These are phyloP conservation scores for Lycophotia porphyrea DNA, from an alignment of 2,888 invertebrate genomes.

Conservation along the genomic window DNA sequence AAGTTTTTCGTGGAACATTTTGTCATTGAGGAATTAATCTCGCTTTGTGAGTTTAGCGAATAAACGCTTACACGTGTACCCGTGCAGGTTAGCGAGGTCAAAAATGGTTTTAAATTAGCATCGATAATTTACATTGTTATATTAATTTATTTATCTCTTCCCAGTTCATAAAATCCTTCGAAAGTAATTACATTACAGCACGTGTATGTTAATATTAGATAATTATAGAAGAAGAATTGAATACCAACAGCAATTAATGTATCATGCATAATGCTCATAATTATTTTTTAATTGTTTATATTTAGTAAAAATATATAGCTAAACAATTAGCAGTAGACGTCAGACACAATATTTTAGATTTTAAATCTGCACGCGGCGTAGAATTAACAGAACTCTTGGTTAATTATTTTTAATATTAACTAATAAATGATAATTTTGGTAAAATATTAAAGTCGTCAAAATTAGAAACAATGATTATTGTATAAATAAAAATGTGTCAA, in stretches of 20 bases:
- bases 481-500: background rate
- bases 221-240: constrained; percentile 30
- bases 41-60: background rate
- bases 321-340: constrained; percentile 35
- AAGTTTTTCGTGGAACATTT: background rate
- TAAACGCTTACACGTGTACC: background rate
- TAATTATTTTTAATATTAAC: background rate
- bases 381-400: background rate
- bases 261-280: constrained; percentile 21
- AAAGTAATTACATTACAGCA: constrained; percentile 28
- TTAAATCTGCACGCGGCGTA: background rate
- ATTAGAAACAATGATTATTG: background rate
- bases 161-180: constrained; percentile 34
- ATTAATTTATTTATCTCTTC: constrained; percentile 23
- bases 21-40: constrained; percentile 1
- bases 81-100: constrained; percentile 9
- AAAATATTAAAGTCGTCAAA: background rate
- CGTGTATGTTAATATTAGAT: constrained; percentile 25
- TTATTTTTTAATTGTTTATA: constrained; percentile 23
- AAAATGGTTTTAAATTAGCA: background rate
- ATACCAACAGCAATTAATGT: constrained; percentile 25
- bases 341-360: background rate
- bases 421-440: background rate
- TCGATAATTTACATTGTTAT: constrained; percentile 20
- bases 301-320: constrained; percentile 20